Base-by-base conservation (phyloP, 2,113 vertebrate species). In the Hyperopisus bebe region DNA sequence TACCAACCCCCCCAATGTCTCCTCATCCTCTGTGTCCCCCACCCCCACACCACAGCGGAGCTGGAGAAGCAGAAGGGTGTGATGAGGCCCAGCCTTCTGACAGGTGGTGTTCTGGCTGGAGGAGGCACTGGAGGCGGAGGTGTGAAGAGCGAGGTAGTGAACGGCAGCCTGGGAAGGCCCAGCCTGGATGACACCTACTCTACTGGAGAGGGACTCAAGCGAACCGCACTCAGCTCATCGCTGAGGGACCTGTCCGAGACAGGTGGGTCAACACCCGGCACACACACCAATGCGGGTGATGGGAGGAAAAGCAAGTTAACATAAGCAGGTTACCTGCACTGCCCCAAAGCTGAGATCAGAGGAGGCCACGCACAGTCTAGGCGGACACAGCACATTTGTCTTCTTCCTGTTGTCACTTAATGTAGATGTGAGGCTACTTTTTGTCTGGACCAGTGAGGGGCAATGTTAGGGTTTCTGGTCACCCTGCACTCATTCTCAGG, bases 21-120 rank as follows among this genome's bases (percentile, higher is more conserved):
- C 90, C 19, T 80, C 58, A 10, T 66, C 2, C n/a, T 27, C 58
- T 66, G 58, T 66, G 39, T 21, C 80, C 53, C 8, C 35, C 24
- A 50, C 8, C 10, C 35, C 50, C 7, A 31, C 4, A 19, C 46
- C 91, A 39, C 95, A 98, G 97, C 97, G 11, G 97, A 98, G 91
- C 93, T 98, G 3, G 97, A 98, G 93, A 98, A 98, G 93, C 97
- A 98, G 95, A 98, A 98, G 93, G 97, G 97, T 19, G 95, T 97
- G 91, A 97, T 98, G 96, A 96, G 97, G 88, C 96, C 97, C 87
- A 95, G 96, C 0, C 89, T 95, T 88, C 90, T 97, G 86, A 95
- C 94, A 11, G 95, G 94, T 0, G 95, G 94, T 44, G 93, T 94
- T 31, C 91, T 93, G 84, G 77, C 77, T n/a, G 86, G 51, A 44